A percentile compares a stretch with the other conserved stretches of the same genome.
Evolutionary conservation across 2,113 vertebrate genomes (phyloP).

Genomic region (Alligator mississippiensis): DNA sequence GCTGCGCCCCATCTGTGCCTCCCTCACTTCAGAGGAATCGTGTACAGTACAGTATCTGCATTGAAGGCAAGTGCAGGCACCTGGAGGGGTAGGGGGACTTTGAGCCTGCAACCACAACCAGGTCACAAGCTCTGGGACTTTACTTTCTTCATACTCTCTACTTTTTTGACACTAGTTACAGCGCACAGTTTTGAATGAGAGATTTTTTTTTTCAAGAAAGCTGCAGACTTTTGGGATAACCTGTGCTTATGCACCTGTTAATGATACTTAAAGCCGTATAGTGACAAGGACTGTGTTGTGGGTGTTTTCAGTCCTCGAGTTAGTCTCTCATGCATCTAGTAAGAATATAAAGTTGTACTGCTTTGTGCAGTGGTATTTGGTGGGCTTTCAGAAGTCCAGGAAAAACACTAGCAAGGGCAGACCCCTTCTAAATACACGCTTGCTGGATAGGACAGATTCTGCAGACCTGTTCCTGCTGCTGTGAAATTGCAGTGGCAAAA

Average conservation of each 20-base stretch:
- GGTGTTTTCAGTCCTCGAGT: not conserved
- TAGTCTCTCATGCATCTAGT: not conserved
- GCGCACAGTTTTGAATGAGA: not conserved
- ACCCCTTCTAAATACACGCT: not conserved
- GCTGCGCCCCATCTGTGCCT: too few species aligned
- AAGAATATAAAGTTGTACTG: not conserved
- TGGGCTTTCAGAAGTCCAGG: not conserved
- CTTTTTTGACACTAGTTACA: not conserved
- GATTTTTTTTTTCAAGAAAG: not conserved
- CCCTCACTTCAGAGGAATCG: too few species aligned
- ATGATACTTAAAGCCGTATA: not conserved
- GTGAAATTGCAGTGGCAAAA: not conserved
- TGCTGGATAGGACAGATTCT: not conserved
- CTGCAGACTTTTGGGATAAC: not conserved
- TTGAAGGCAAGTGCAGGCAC: too few species aligned
- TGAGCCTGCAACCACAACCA: too few species aligned
- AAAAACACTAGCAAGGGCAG: not conserved
- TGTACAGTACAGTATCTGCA: too few species aligned
- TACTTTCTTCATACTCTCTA: not conserved
- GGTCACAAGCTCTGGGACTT: not conserved
- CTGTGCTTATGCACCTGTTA: not conserved
- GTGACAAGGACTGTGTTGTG: not conserved
- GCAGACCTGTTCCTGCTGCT: constrained; percentile 38
- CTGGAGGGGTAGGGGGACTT: too few species aligned
- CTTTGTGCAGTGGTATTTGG: not conserved